A percentile compares a stretch with the other conserved stretches of the same genome.
These are phyloP conservation scores for Gambelia wislizenii DNA, from an alignment of 2,797 vertebrate genomes.

Conservation along the genomic window DNA sequence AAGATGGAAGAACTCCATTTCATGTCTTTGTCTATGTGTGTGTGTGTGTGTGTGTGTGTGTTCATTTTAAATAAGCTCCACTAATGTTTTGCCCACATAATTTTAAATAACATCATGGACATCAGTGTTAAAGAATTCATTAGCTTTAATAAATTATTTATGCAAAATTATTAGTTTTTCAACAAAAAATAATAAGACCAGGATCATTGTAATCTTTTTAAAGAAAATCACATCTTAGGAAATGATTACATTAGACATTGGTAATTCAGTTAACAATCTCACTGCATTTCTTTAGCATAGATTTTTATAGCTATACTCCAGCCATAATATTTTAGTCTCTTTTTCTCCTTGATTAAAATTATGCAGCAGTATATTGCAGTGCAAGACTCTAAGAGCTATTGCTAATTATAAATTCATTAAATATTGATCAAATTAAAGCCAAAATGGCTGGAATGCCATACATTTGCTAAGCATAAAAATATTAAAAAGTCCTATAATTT, in stretches of 20 bases:
- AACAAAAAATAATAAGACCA: conserved; percentile 35
- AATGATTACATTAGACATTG: conserved; percentile 61
- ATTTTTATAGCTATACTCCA: conserved; percentile 53
- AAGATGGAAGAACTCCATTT: background rate
- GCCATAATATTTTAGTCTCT: conserved; percentile 52
- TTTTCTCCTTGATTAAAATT: conserved; percentile 68
- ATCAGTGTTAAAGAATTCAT: background rate
- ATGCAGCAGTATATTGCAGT: conserved; percentile 50
- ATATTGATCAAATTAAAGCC: conserved; percentile 73
- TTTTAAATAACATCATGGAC: background rate
- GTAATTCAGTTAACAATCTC: conserved; percentile 62
- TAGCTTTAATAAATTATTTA: conserved; percentile 31
- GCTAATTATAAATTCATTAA: conserved; percentile 72
- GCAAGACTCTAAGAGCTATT: conserved; percentile 50
- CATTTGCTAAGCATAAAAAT: conserved; percentile 53
- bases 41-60: background rate
- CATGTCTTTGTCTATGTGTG: no score
- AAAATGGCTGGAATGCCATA: conserved; percentile 54
- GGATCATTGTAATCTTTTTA: conserved; percentile 42
- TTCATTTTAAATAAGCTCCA: background rate
- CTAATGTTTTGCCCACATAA: conserved; percentile 2
- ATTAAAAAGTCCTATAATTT: conserved; percentile 31
- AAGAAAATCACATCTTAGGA: conserved; percentile 37
- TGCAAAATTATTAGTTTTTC: conserved; percentile 34
- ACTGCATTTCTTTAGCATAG: conserved; percentile 49